Conservation (phyloP, 2,888 invertebrate species). For the Chaitophorus viminalis region DNA sequence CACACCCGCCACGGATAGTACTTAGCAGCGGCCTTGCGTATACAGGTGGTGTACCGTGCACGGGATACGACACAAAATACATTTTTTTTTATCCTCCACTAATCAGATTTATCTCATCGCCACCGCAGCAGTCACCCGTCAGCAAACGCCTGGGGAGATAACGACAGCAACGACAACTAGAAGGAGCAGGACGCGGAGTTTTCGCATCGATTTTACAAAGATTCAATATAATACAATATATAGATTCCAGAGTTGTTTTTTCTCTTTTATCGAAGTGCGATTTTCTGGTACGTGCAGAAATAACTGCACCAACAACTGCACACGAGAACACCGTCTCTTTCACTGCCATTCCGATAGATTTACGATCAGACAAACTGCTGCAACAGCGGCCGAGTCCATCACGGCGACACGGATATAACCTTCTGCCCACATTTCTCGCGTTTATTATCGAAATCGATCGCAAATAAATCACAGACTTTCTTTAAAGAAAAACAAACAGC, state of each 20-base stretch:
- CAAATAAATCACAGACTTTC: background rate
- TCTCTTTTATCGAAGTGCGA: background rate
- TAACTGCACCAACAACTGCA: background rate
- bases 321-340: background rate
- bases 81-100: background rate
- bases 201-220: background rate
- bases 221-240: background rate
- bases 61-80: background rate
- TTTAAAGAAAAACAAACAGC: background rate
- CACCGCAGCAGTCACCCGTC: background rate
- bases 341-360: background rate
- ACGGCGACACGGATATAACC: slow-evolving; percentile 1
- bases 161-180: background rate
- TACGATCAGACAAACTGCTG: slow-evolving; percentile 13
- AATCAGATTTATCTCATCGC: slow-evolving; percentile 39
- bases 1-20: too few relatives aligned
- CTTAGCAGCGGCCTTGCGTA: too few relatives aligned
- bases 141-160: background rate
- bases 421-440: slow-evolving; percentile 6
- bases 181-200: background rate
- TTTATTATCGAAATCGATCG: slow-evolving; percentile 37
- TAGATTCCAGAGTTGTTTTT: background rate
- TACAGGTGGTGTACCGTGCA: too few relatives aligned
- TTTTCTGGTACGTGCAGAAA: background rate
- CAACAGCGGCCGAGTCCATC: slow-evolving; percentile 21